Evolutionary conservation across 2,888 invertebrate genomes (phyloP).

Genomic region (Himalopsyche tibetana): DNA sequence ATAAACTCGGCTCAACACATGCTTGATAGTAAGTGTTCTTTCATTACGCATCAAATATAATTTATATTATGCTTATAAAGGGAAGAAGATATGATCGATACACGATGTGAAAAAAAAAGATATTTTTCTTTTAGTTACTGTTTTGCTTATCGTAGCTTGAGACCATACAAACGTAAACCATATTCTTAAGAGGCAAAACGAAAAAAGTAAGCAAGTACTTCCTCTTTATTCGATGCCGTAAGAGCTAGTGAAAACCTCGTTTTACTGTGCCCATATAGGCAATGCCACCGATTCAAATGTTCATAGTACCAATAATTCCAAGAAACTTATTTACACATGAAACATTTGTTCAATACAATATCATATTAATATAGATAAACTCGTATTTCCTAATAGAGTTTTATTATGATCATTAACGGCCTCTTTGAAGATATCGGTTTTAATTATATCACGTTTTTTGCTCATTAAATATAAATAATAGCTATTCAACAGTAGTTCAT

Average conservation of each 20-base stretch:
- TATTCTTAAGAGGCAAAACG: neutral
- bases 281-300: slow-evolving; percentile 44
- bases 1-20: too few relatives aligned
- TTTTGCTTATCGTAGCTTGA: too few relatives aligned
- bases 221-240: neutral
- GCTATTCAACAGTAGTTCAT: slow-evolving; percentile 43
- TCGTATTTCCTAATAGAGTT: slow-evolving; percentile 52
- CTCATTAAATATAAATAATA: slow-evolving; percentile 56
- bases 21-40: too few relatives aligned
- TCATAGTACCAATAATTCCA: slow-evolving; percentile 14
- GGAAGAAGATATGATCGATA: too few relatives aligned
- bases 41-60: too few relatives aligned
- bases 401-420: slow-evolving; percentile 51
- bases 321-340: slow-evolving; percentile 47
- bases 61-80: too few relatives aligned
- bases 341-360: slow-evolving; percentile 51
- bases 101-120: too few relatives aligned
- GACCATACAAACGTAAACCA: too few relatives aligned
- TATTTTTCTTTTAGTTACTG: too few relatives aligned
- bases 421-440: slow-evolving; percentile 50
- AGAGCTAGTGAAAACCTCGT: neutral
- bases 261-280: slow-evolving; percentile 8
- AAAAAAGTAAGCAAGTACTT: slow-evolving; percentile 12
- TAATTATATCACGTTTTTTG: slow-evolving; percentile 53
- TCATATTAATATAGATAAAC: slow-evolving; percentile 57